phyloP scores from a whole-genome alignment of 2,888 invertebrate species.

The Calameuta filiformis region DNA sequence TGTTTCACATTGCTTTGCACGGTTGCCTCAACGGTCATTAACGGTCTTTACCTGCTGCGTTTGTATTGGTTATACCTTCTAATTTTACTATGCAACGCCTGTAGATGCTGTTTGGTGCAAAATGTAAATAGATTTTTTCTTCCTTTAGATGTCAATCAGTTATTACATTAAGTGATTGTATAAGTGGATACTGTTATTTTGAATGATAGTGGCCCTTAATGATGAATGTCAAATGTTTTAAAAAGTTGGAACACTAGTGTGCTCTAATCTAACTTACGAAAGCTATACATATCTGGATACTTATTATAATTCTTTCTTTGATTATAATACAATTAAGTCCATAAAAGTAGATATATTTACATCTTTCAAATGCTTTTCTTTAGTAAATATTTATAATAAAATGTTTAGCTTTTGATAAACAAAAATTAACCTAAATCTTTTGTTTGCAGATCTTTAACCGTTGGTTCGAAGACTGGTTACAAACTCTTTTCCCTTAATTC shows the following conservation, averaged over 20 bases:
- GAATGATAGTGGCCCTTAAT: background rate
- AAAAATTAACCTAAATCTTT: slow-evolving; percentile 19
- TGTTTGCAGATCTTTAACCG: slow-evolving; percentile 83
- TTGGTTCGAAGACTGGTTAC: slow-evolving; percentile 92
- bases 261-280: background rate
- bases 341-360: background rate
- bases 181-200: background rate
- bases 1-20: slow-evolving; percentile 18
- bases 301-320: background rate
- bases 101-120: background rate
- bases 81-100: background rate
- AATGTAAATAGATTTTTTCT: background rate
- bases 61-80: background rate
- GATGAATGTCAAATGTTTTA: background rate
- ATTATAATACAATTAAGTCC: background rate
- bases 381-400: background rate
- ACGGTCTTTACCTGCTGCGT: background rate
- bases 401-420: background rate
- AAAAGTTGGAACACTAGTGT: background rate
- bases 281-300: background rate
- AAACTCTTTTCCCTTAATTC: slow-evolving; percentile 86
- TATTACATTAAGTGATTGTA: background rate
- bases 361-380: background rate
- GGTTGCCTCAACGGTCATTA: background rate
- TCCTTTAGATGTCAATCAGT: background rate